Conservation (phyloP, 1,140 invertebrate genomes). For the Megalonaias nervosa region DNA sequence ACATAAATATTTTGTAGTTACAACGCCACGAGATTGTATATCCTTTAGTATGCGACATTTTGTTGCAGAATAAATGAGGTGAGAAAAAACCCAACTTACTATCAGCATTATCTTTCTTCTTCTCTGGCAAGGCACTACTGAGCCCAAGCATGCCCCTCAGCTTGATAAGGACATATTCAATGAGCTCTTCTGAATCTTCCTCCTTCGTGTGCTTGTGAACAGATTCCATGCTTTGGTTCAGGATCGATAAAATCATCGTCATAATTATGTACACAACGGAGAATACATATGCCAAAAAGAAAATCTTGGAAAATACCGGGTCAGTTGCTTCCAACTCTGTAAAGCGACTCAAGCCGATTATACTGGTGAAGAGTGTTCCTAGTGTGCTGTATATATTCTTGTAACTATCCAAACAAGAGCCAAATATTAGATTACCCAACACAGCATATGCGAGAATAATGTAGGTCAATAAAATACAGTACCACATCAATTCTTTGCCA, state of each 20-base stretch:
- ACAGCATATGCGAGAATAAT: conserved; percentile 41
- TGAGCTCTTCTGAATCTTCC: conserved; percentile 41
- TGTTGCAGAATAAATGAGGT: too few relatives aligned
- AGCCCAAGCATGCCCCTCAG: conserved; percentile 30
- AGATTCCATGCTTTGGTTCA: conserved; percentile 46
- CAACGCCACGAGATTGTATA: too few relatives aligned
- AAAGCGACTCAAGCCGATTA: conserved; percentile 78
- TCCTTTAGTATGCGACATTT: too few relatives aligned
- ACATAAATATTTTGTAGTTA: too few relatives aligned
- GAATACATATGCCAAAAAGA: conserved; percentile 48
- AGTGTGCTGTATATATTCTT: conserved; percentile 44
- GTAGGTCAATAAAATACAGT: conserved; percentile 43
- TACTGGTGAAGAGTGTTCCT: conserved; percentile 64
- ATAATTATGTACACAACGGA: conserved; percentile 44
- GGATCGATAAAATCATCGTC: conserved; percentile 54
- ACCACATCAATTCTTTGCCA: conserved; percentile 46
- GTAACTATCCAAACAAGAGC: conserved; percentile 44
- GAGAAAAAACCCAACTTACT: too few relatives aligned
- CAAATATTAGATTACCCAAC: conserved; percentile 49
- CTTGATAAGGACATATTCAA: conserved; percentile 41
- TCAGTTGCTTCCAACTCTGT: conserved; percentile 49
- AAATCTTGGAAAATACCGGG: conserved; percentile 45
- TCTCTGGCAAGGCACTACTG: not conserved
- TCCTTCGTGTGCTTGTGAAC: conserved; percentile 41
- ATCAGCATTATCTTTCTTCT: too few relatives aligned